Evolutionary conservation across 2,797 vertebrate species (phyloP).

Genomic region (Cryptoblepharus egeriae): DNA sequence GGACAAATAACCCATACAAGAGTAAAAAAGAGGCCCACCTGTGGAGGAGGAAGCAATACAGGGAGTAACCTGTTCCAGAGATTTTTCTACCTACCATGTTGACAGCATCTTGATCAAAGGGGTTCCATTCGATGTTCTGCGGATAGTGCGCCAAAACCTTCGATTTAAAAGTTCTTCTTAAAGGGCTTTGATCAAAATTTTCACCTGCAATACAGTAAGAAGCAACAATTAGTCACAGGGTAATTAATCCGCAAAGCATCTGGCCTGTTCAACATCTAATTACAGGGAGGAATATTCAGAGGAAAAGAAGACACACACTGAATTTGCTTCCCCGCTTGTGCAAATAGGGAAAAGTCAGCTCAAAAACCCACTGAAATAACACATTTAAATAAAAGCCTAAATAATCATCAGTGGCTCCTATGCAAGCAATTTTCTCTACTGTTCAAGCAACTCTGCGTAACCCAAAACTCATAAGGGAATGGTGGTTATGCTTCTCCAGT

Average conservation of each 20-base stretch:
- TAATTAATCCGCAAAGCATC: neutral
- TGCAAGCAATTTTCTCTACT: too few species aligned
- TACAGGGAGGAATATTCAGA: neutral
- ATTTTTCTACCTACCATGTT: slow-evolving; percentile 89
- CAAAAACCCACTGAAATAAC: neutral
- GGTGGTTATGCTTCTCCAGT: too few species aligned
- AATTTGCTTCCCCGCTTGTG: too few species aligned
- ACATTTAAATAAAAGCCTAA: neutral
- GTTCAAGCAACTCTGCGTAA: too few species aligned
- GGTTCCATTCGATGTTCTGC: slow-evolving; percentile 92
- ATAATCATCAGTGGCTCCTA: neutral
- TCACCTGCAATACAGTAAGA: slow-evolving; percentile 82
- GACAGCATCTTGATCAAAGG: slow-evolving; percentile 94
- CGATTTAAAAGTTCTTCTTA: slow-evolving; percentile 95
- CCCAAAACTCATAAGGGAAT: too few species aligned
- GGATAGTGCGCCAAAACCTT: slow-evolving; percentile 96
- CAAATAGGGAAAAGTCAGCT: too few species aligned
- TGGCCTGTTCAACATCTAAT: neutral
- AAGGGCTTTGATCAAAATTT: slow-evolving; percentile 95
- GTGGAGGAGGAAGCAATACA: neutral
- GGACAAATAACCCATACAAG: neutral
- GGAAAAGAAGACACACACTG: neutral
- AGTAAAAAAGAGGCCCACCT: neutral
- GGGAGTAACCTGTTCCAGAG: neutral
- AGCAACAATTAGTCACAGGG: slow-evolving; percentile 34